Evolutionary conservation across 2,797 vertebrate species (phyloP).

Genomic region (Cryptoprocta ferox): DNA sequence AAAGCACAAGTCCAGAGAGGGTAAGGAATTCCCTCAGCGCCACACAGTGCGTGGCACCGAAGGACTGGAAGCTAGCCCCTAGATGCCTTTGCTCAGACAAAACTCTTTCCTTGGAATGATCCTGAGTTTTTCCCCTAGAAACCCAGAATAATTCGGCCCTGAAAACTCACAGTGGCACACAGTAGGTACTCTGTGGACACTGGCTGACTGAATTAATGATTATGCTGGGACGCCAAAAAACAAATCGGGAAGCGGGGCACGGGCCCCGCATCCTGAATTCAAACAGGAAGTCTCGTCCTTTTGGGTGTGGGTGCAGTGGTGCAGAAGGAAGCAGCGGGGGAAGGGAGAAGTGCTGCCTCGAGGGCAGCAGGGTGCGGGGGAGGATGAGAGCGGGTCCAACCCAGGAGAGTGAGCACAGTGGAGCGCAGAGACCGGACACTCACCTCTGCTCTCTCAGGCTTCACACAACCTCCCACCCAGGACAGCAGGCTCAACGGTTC

Average conservation of each 20-base stretch:
- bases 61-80: not conserved
- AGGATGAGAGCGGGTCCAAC: not conserved
- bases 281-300: not conserved
- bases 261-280: not conserved
- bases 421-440: rapidly evolving
- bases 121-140: not conserved
- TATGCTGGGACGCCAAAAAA: not conserved
- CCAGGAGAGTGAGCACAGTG: not conserved
- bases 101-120: not conserved
- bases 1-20: not conserved
- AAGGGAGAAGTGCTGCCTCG: too few relatives aligned
- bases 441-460: too few relatives aligned
- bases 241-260: not conserved
- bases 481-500: not conserved
- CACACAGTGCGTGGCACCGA: not conserved
- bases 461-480: too few relatives aligned
- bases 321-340: not conserved
- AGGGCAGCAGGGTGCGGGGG: not conserved
- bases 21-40: not conserved
- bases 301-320: not conserved
- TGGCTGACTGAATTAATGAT: not conserved
- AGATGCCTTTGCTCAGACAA: not conserved
- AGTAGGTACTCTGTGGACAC: not conserved
- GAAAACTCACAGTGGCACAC: not conserved
- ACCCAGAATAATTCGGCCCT: not conserved